Base-by-base conservation (phyloP, 1,140 invertebrate genomes). In the Atopsyche davidsoni region DNA sequence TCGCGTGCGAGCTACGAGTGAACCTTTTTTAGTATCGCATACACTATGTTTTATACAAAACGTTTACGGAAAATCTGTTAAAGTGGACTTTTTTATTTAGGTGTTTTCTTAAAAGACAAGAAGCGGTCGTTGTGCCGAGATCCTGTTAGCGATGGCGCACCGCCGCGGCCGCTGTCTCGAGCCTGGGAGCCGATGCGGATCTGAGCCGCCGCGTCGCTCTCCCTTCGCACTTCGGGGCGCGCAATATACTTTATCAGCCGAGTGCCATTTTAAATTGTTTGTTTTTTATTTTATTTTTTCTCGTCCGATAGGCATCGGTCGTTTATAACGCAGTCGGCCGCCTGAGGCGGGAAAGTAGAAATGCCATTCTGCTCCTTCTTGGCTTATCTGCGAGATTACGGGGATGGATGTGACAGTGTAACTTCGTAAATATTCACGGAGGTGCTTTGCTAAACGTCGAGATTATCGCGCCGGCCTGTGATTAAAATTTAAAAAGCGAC, bases 371-470 rank as follows among this genome's bases (percentile, higher is more conserved):
- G 31, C 32, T 23, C 21, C 38, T 36, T 17, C 14, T 32, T 51
- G 23, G 14, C 45, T 54, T 49, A 49, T 49, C 52, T 36, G 22
- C 18, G 23, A 48, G 45, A 47, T 53, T 47, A 47, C 51, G 25
- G 46, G 44, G 52, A 54, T 47, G 52, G 39, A 54, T 48, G 46
- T 48, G 52, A 54, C 46, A 49, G 41, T 22, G 52, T 47, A 35
- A 54, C 52, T 54, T 31, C 52, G 52, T 54, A 54, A 54, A 54
- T 54, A 54, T 54, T 44, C 45, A 45, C 36, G 17, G 38, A 21
- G 38, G 40, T 31, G 38, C 40, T 35, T 35, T 22, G 52, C 45
- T 54, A 49, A 54, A 54, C 34, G 23, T 25, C 31, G 24, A 16
- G 46, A 54, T 54, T 54, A 54, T 47, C 32, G 31, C 42, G 23